Conservation (phyloP, 2,113 vertebrate genomes). For the Antechinus flavipes region DNA sequence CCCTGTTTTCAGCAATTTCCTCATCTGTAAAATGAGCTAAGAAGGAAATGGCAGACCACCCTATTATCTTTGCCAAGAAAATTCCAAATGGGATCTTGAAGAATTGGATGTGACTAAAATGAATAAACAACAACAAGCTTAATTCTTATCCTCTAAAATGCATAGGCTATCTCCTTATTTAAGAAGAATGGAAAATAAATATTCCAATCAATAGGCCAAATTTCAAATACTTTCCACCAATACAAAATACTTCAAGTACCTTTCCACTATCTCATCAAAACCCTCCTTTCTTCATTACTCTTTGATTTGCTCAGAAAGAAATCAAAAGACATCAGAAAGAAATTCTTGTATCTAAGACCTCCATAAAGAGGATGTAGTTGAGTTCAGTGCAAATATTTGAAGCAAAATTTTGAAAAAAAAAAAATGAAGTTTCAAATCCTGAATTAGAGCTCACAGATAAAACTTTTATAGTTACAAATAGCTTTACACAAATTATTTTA, state of each 20-base stretch:
- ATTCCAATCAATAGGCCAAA: not conserved
- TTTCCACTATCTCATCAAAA: not conserved
- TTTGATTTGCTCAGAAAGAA: not conserved
- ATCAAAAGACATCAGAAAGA: not conserved
- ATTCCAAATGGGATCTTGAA: too few relatives aligned
- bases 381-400: not conserved
- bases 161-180: not conserved
- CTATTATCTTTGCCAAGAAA: too few relatives aligned
- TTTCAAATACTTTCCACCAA: not conserved
- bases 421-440: not conserved
- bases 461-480: not conserved
- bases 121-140: not conserved
- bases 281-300: too few relatives aligned
- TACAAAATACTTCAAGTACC: not conserved
- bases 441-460: not conserved
- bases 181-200: not conserved
- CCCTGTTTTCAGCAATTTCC: too few relatives aligned
- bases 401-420: not conserved
- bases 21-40: too few relatives aligned
- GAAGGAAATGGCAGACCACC: too few relatives aligned
- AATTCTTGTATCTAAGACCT: not conserved
- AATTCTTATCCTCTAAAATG: not conserved
- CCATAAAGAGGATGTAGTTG: not conserved
- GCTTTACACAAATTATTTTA: not conserved
- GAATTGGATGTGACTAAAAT: not conserved